A percentile compares a stretch with the other conserved stretches of the same genome.
Evolutionary conservation across 2,888 invertebrate genomes (phyloP).

Genomic region (Byasa hedistus): DNA sequence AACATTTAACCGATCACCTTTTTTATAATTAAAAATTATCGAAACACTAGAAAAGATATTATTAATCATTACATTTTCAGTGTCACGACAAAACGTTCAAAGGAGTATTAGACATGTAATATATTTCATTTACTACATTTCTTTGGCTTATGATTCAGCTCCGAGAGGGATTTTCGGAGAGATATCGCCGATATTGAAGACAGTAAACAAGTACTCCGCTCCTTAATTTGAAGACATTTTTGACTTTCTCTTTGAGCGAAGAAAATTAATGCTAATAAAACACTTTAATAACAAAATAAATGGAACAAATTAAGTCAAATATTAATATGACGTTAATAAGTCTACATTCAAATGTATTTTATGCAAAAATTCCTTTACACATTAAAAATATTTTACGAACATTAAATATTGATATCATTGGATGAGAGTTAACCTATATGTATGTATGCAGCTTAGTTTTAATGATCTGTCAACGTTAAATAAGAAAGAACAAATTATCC

Average conservation of each 20-base stretch:
- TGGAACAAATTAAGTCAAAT: constrained; percentile 15
- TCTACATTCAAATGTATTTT: constrained; percentile 7
- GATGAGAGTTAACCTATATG: neutral
- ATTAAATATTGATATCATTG: neutral
- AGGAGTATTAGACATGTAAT: neutral
- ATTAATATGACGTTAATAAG: constrained; percentile 9
- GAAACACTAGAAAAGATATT: neutral
- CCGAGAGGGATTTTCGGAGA: neutral
- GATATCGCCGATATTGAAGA: constrained; percentile 1
- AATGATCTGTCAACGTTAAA: no score
- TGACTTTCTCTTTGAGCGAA: neutral
- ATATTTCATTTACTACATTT: constrained; percentile 1
- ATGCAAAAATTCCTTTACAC: neutral
- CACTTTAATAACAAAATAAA: constrained; percentile 5
- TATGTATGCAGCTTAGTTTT: no score
- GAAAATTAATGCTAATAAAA: constrained; percentile 9
- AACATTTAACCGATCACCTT: neutral
- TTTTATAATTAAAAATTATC: neutral
- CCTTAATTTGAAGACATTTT: neutral
- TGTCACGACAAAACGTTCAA: neutral
- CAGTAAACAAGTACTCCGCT: neutral
- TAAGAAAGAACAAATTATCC: neutral
- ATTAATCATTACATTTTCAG: neutral
- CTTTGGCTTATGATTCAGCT: constrained; percentile 7
- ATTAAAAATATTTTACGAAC: no score